phyloP scores from a whole-genome alignment of 2,888 invertebrate species.

The Cryptus viduatorius region DNA sequence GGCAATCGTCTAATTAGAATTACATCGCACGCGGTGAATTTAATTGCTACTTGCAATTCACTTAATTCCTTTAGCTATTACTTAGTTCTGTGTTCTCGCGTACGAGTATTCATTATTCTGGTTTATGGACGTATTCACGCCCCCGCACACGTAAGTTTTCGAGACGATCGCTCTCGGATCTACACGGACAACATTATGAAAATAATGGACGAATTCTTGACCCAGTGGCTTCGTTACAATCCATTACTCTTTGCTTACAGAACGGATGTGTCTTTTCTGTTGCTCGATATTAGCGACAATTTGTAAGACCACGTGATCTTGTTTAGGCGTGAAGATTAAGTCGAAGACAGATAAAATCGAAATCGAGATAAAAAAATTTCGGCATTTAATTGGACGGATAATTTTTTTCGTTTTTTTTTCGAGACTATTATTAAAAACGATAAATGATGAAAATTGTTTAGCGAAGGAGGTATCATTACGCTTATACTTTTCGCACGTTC shows the following conservation, averaged over 20 bases:
- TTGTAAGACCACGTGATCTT: background rate
- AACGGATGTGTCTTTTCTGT: slow-evolving; percentile 36
- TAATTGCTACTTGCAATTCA: slow-evolving; percentile 19
- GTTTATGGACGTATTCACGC: background rate
- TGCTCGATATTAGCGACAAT: background rate
- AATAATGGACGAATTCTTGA: slow-evolving; percentile 71
- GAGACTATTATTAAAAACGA: too few species aligned
- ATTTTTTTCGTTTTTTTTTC: too few species aligned
- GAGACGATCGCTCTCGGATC: background rate
- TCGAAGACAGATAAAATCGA: too few species aligned
- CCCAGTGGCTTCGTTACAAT: slow-evolving; percentile 73
- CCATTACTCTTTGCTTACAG: slow-evolving; percentile 52
- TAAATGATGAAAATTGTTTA: too few species aligned
- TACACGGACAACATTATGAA: slow-evolving; percentile 17
- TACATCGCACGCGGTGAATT: slow-evolving; percentile 19
- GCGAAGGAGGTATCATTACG: too few species aligned
- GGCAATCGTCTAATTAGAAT: slow-evolving; percentile 29
- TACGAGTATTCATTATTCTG: slow-evolving; percentile 26
- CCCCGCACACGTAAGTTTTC: slow-evolving; percentile 6
- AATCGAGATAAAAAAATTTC: too few species aligned
- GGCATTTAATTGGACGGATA: too few species aligned
- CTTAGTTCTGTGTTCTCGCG: background rate
- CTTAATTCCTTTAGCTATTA: background rate
- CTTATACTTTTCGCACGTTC: too few species aligned
- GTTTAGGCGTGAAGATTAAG: too few species aligned